phyloP scores from a whole-genome alignment of 2,113 vertebrate genomes.

The Pseudorasbora parva region DNA sequence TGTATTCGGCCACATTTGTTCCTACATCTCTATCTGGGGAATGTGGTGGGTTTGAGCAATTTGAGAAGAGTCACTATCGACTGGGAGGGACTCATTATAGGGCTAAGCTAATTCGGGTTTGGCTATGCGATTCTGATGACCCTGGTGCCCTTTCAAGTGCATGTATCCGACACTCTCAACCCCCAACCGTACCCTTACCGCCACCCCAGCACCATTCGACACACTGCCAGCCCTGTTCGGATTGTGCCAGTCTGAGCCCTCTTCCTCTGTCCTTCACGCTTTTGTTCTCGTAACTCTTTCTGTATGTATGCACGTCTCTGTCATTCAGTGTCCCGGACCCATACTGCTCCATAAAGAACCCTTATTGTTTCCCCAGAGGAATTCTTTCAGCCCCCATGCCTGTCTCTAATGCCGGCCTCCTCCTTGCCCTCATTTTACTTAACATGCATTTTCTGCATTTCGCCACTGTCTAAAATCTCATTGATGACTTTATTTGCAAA shows the following conservation, averaged over 20 bases:
- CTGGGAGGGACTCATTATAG: background rate
- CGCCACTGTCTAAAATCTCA: background rate
- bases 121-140: background rate
- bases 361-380: constrained; percentile 33
- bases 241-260: constrained; percentile 68
- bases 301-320: background rate
- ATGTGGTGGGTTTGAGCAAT: background rate
- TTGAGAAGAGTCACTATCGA: background rate
- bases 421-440: background rate
- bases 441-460: background rate
- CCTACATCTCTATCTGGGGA: background rate
- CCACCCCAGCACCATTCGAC: background rate
- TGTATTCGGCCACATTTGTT: background rate
- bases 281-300: constrained; percentile 49
- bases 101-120: background rate
- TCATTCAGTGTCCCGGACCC: background rate
- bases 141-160: background rate
- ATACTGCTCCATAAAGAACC: constrained; percentile 29
- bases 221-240: constrained; percentile 62
- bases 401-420: too few species aligned
- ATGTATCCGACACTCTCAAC: background rate
- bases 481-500: background rate
- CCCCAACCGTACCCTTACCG: background rate
- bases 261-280: constrained; percentile 38
- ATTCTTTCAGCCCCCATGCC: constrained; percentile 1